Conservation (phyloP, 1,140 invertebrate species). For the Bombus cullumanus region DNA sequence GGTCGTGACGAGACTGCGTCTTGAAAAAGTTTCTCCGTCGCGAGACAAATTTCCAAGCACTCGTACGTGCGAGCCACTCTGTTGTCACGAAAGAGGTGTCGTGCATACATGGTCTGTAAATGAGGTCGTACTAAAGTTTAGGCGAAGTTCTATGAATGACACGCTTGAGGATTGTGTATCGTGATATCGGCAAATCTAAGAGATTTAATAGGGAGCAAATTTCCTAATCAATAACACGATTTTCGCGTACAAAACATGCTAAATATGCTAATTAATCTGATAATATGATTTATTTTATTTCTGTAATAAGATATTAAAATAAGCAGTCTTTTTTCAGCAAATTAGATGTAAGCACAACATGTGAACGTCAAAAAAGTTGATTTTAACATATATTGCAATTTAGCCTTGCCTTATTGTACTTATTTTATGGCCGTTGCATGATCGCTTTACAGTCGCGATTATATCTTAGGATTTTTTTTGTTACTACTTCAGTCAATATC, state of each 20-base stretch:
- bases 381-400: not conserved
- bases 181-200: not conserved
- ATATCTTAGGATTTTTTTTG: not conserved
- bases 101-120: not conserved
- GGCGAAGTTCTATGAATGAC: constrained; percentile 1
- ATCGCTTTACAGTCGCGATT: not conserved
- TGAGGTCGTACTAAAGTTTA: constrained; percentile 22
- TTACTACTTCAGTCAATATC: not conserved
- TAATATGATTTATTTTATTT: not conserved
- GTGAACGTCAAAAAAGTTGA: not conserved
- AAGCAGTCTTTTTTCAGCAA: no score
- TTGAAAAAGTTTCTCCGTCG: constrained; percentile 35
- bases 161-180: not conserved
- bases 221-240: not conserved
- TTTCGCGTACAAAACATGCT: not conserved
- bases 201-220: not conserved
- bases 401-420: not conserved
- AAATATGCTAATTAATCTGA: not conserved
- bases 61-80: not conserved
- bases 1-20: not conserved
- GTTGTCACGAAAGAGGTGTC: constrained; percentile 1
- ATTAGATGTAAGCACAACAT: not conserved
- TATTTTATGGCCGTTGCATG: not conserved
- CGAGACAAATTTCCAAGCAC: constrained; percentile 31
- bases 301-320: not conserved